phyloP scores from a whole-genome alignment of 23 tunicate genomes.

The Ascidia mentula region DNA sequence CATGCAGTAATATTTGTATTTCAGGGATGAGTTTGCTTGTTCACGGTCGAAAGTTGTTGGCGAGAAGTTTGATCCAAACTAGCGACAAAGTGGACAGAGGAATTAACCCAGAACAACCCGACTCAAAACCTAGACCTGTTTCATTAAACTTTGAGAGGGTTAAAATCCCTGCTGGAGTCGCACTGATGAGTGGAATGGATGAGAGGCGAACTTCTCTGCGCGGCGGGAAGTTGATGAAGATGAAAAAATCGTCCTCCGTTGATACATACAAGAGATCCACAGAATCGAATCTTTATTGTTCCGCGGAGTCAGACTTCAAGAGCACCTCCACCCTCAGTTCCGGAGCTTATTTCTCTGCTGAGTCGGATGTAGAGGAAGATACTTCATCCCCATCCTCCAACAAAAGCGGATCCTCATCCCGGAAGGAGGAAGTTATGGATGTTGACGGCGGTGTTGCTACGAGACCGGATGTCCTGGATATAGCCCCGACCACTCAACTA shows the following conservation, averaged over 20 bases:
- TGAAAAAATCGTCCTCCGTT: background rate
- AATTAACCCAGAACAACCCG: background rate
- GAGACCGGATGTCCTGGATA: background rate
- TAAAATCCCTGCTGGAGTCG: background rate
- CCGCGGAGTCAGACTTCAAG: constrained; percentile 65
- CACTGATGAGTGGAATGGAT: background rate
- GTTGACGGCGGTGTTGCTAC: background rate
- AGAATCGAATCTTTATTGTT: constrained; percentile 51
- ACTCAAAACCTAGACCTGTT: background rate
- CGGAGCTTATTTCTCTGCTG: constrained; percentile 77
- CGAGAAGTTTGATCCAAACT: constrained; percentile 4
- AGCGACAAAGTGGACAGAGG: background rate
- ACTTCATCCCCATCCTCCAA: background rate
- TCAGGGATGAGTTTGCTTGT: constrained; percentile 59
- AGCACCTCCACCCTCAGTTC: constrained; percentile 56
- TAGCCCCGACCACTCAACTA: background rate
- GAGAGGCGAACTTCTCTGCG: background rate
- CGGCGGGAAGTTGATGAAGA: background rate
- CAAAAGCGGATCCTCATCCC: background rate
- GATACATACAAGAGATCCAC: constrained; percentile 21
- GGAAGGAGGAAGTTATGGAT: background rate
- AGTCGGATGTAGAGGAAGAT: constrained; percentile 68
- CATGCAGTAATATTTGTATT: too few relatives aligned
- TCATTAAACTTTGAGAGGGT: background rate
- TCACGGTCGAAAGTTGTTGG: constrained; percentile 44